phyloP scores from a whole-genome alignment of 2,888 invertebrate genomes.

The Rhaphigaster nebulosa region DNA sequence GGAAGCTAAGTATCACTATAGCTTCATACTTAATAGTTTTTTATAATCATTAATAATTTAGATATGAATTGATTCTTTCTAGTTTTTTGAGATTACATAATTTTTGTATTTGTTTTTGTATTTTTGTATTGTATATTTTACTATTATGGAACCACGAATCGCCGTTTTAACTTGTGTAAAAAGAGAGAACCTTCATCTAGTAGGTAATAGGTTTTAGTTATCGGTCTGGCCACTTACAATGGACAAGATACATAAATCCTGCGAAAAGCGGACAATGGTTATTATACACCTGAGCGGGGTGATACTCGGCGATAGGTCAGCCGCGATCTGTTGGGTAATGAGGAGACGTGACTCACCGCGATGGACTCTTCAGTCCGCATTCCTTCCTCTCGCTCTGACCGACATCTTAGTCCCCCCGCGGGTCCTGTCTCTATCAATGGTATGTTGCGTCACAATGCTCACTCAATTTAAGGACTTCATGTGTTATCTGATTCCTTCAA shows the following conservation, averaged over 20 bases:
- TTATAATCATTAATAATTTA: no score
- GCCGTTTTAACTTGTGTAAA: no score
- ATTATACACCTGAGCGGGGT: neutral
- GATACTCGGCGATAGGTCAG: neutral
- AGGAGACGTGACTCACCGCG: neutral
- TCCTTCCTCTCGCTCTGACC: constrained; percentile 5
- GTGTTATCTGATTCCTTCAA: neutral
- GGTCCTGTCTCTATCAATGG: neutral
- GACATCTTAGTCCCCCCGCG: neutral
- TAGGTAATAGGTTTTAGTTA: no score
- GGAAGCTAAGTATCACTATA: no score
- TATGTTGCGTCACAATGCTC: neutral
- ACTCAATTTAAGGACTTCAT: neutral
- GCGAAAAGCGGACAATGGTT: neutral
- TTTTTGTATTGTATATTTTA: no score
- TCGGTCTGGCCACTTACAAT: no score
- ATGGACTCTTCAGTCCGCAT: constrained; percentile 8
- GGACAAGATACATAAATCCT: neutral
- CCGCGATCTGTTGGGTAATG: neutral
- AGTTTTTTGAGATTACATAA: no score
- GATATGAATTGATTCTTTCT: no score
- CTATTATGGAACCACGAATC: no score
- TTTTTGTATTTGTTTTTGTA: no score
- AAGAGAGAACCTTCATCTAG: no score
- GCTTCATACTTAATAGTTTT: no score